These are phyloP conservation scores for Chaetodon trifascialis DNA, from an alignment of 2,113 vertebrate genomes.

Conservation along the genomic window DNA sequence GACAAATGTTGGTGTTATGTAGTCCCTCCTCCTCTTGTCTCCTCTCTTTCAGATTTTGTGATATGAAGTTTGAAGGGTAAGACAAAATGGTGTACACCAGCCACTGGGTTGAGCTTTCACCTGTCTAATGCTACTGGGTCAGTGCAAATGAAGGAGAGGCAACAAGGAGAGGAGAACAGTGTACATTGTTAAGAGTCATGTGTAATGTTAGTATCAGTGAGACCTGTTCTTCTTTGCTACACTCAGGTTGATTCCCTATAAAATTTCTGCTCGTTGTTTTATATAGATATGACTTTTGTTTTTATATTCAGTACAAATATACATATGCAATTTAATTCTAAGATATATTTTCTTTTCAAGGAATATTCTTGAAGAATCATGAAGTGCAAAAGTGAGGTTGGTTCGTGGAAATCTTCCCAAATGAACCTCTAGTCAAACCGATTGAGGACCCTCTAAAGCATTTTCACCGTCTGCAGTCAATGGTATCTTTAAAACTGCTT, in stretches of 20 bases:
- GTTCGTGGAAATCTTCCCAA: conserved; percentile 69
- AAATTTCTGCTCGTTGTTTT: conserved; percentile 71
- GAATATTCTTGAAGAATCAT: conserved; percentile 77
- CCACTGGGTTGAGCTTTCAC: conserved; percentile 73
- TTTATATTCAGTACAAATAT: conserved; percentile 83
- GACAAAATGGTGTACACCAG: conserved; percentile 49
- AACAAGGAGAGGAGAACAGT: conserved; percentile 74
- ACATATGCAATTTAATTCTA: conserved; percentile 80
- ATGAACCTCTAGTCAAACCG: conserved; percentile 69
- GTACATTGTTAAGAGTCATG: conserved; percentile 61
- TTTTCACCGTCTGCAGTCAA: conserved; percentile 73
- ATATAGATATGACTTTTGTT: conserved; percentile 76
- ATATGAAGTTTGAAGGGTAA: conserved; percentile 48
- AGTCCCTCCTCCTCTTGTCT: conserved; percentile 39
- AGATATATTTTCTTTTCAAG: conserved; percentile 79
- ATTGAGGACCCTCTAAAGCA: conserved; percentile 78
- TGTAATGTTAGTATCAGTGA: conserved; percentile 69
- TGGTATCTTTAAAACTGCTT: conserved; percentile 59
- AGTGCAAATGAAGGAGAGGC: conserved; percentile 82
- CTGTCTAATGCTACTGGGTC: conserved; percentile 82
- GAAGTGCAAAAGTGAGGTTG: conserved; percentile 83
- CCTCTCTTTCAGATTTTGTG: conserved; percentile 46
- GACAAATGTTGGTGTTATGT: conserved; percentile 19
- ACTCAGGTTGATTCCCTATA: conserved; percentile 76
- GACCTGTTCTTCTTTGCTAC: conserved; percentile 82